Conservation (phyloP, 2,113 vertebrate genomes). For the Psilopogon haemacephalus region DNA sequence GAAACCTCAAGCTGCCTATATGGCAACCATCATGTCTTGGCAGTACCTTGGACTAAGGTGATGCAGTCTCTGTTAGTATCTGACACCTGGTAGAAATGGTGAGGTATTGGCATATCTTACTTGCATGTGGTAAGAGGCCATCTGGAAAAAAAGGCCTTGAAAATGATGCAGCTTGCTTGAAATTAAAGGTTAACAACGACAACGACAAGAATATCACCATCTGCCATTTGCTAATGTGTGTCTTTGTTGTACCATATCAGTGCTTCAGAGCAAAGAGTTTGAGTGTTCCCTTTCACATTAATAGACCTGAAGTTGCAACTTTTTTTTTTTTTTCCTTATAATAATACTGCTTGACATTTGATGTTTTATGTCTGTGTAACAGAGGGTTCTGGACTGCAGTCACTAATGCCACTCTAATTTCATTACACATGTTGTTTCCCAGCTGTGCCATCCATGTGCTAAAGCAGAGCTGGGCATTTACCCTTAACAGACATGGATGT, state of each 20-base stretch:
- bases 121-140: slow-evolving; percentile 12
- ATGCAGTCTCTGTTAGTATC: neutral
- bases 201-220: neutral
- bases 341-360: neutral
- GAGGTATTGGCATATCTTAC: slow-evolving; percentile 15
- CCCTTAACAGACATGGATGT: neutral
- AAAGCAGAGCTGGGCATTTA: slow-evolving; percentile 5
- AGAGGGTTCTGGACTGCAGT: neutral
- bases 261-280: neutral
- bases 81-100: slow-evolving; percentile 28
- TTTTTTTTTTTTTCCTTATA: neutral
- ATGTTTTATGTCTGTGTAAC: neutral
- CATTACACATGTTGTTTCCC: neutral
- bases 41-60: slow-evolving; percentile 7
- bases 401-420: neutral
- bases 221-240: neutral
- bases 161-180: neutral
- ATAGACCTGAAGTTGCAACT: neutral
- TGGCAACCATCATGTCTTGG: neutral
- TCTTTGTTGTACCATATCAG: neutral
- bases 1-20: neutral
- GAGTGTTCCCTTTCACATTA: neutral
- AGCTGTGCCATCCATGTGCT: neutral
- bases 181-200: neutral
- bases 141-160: neutral